These are phyloP conservation scores for Amphipoea oculea DNA, from an alignment of 2,888 invertebrate genomes.

Conservation along the genomic window DNA sequence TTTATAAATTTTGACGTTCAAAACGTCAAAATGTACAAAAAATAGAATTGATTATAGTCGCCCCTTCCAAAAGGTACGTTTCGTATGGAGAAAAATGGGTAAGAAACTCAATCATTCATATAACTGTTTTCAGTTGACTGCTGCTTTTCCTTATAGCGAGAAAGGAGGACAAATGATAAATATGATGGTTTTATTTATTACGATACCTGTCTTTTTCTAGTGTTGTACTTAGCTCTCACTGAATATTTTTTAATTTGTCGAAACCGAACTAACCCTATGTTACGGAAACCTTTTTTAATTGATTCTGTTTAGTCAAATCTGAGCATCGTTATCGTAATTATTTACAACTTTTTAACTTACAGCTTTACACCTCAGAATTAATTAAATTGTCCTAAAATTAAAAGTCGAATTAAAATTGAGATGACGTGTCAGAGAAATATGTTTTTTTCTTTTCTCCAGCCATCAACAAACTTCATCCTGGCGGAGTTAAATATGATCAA, in stretches of 20 bases:
- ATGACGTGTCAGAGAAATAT: not conserved
- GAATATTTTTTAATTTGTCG: not conserved
- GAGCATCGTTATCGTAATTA: not conserved
- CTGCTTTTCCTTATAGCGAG: not conserved
- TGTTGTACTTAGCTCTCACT: not conserved
- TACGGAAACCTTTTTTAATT: not conserved
- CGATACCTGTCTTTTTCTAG: not conserved
- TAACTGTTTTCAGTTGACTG: not conserved
- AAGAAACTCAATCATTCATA: not conserved
- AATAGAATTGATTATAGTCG: not conserved
- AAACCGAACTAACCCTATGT: not conserved
- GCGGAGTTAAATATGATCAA: conserved; percentile 92
- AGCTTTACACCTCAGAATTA: not conserved
- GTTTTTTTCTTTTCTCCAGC: conserved; percentile 81
- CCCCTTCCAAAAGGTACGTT: not conserved
- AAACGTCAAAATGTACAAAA: not conserved
- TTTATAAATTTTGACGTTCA: not conserved
- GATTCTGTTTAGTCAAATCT: not conserved
- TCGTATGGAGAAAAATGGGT: not conserved
- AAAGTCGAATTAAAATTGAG: not conserved
- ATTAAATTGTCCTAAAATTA: not conserved
- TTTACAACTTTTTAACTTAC: not conserved
- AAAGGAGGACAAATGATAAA: not conserved
- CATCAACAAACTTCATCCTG: conserved; percentile 93
- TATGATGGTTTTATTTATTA: not conserved